phyloP scores from a whole-genome alignment of 2,888 invertebrate species.

The Meganola albula region DNA sequence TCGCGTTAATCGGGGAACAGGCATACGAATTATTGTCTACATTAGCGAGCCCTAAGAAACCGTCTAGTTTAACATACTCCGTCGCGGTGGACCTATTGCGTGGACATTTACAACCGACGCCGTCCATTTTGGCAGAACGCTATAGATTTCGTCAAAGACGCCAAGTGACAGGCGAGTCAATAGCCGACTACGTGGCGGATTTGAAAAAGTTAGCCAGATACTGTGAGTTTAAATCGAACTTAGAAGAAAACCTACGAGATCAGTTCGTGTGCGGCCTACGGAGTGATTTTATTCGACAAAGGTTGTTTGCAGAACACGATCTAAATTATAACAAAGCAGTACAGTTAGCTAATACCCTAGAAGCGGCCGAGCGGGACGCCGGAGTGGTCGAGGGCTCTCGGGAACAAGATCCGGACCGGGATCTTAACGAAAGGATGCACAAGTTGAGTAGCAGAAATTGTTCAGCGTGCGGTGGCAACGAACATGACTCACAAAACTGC shows the following conservation, averaged over 20 bases:
- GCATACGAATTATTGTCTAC: slow-evolving; percentile 1
- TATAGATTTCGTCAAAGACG: slow-evolving; percentile 3
- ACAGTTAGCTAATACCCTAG: slow-evolving; percentile 6
- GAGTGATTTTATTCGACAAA: slow-evolving; percentile 10
- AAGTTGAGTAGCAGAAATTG: slow-evolving; percentile 4
- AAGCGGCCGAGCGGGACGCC: slow-evolving; percentile 9
- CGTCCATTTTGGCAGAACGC: slow-evolving; percentile 3
- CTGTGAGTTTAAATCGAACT: slow-evolving; percentile 1
- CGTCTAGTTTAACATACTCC: slow-evolving; percentile 1
- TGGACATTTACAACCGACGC: slow-evolving; percentile 2
- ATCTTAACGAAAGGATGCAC: slow-evolving; percentile 7
- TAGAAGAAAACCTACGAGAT: slow-evolving; percentile 6
- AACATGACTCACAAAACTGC: slow-evolving; percentile 3
- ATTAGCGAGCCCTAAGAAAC: slow-evolving; percentile 1
- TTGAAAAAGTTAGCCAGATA: no score
- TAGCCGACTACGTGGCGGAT: no score
- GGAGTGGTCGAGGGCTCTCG: slow-evolving; percentile 4
- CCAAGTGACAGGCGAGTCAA: no score
- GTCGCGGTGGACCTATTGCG: not conserved
- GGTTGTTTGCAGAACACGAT: slow-evolving; percentile 10
- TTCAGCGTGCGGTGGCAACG: slow-evolving; percentile 3
- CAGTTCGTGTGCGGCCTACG: slow-evolving; percentile 11
- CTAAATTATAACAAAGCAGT: not conserved
- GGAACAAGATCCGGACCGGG: slow-evolving; percentile 3
- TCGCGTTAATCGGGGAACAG: slow-evolving; percentile 2